phyloP scores from a whole-genome alignment of 2,888 invertebrate genomes.

The Phengaris arion region DNA sequence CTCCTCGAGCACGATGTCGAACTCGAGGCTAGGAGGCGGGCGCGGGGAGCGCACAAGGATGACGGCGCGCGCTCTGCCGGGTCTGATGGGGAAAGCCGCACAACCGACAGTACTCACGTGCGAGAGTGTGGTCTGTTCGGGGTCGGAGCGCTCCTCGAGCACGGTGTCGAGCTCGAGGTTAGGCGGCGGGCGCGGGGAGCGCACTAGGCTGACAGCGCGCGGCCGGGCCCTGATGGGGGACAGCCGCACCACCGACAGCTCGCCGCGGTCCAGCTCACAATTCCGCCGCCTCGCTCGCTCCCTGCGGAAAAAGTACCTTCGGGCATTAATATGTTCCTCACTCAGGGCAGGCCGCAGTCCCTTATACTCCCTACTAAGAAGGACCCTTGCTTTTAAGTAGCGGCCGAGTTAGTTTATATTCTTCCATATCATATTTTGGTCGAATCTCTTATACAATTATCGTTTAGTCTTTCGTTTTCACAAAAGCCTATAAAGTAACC shows the following conservation, averaged over 20 bases:
- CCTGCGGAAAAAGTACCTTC: conserved; percentile 53
- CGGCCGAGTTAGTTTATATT: background rate
- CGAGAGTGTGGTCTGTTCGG: conserved; percentile 82
- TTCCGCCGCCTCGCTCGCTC: conserved; percentile 90
- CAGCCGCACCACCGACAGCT: conserved; percentile 88
- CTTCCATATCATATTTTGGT: background rate
- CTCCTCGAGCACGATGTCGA: conserved; percentile 91
- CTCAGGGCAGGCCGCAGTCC: too few relatives aligned
- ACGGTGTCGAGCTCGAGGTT: conserved; percentile 90
- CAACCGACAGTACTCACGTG: conserved; percentile 83
- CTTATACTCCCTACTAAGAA: too few relatives aligned
- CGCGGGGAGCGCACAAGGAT: conserved; percentile 81
- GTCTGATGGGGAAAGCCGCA: conserved; percentile 80
- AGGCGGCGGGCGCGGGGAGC: conserved; percentile 86
- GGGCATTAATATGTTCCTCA: background rate
- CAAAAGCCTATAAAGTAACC: background rate
- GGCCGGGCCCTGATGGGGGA: conserved; percentile 63
- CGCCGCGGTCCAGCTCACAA: conserved; percentile 90
- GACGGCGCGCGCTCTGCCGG: conserved; percentile 60
- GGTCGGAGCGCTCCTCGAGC: conserved; percentile 89
- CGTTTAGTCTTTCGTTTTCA: background rate
- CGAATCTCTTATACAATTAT: background rate
- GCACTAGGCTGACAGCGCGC: conserved; percentile 64
- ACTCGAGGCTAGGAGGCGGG: conserved; percentile 87
- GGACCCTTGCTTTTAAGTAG: too few relatives aligned